These are phyloP conservation scores for Arbacia lixula DNA, from an alignment of 53 echinoderm and acorn worm species.

Conservation along the genomic window DNA sequence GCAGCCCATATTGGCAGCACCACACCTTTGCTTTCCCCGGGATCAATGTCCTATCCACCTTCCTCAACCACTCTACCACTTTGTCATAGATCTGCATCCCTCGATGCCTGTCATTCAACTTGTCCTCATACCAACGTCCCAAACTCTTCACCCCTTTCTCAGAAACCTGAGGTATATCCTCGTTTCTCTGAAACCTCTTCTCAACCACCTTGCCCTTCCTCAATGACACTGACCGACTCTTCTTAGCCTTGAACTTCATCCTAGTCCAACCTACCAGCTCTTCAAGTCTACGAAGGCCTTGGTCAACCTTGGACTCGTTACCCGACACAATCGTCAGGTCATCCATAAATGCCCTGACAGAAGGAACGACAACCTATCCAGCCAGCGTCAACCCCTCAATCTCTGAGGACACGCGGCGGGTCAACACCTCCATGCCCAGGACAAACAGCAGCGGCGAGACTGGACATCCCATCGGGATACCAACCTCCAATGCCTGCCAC, in stretches of 20 bases:
- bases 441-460: conserved; percentile 61
- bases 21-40: conserved; percentile 55
- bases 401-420: conserved; percentile 38
- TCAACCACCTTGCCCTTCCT: conserved; percentile 41
- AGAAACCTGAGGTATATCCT: conserved; percentile 55
- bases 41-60: conserved; percentile 30
- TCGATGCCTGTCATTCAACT: conserved; percentile 48
- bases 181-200: conserved; percentile 22
- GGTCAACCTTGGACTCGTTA: conserved; percentile 27
- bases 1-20: conserved; percentile 37
- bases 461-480: conserved; percentile 60
- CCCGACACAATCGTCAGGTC: conserved; percentile 42
- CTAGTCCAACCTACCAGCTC: conserved; percentile 53
- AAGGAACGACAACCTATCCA: conserved; percentile 35
- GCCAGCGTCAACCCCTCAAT: conserved; percentile 37
- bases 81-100: conserved; percentile 30
- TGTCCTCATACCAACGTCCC: conserved; percentile 47
- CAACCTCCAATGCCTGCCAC: conserved; percentile 48
- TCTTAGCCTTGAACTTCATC: conserved; percentile 67
- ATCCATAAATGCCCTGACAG: conserved; percentile 56
- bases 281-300: conserved; percentile 33
- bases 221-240: conserved; percentile 41
- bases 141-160: conserved; percentile 51
- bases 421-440: conserved; percentile 58
- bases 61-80: conserved; percentile 39